Percentiles rank a stretch among this genome's conserved stretches.
phyloP scores from a whole-genome alignment of 2,888 invertebrate genomes.

The Brachyptera putata region DNA sequence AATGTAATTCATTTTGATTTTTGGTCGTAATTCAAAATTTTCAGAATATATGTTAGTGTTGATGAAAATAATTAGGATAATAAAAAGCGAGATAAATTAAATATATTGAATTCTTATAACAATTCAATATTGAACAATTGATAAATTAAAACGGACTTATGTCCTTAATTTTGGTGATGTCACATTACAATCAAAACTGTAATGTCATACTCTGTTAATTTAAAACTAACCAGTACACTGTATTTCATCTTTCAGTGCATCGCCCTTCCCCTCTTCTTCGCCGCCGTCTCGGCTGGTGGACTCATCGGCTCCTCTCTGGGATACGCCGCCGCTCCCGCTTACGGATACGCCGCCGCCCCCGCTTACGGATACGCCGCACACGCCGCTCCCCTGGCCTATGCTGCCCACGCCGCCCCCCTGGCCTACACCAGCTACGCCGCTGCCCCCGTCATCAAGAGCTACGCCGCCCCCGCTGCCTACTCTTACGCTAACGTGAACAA shows the following conservation, averaged over 20 bases:
- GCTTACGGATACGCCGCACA: conserved; percentile 34
- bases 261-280: conserved; percentile 30
- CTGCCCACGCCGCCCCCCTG: background rate
- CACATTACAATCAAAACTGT: too few relatives aligned
- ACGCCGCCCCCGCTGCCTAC: conserved; percentile 47
- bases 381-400: conserved; percentile 41
- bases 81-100: too few relatives aligned
- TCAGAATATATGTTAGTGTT: too few relatives aligned
- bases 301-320: conserved; percentile 42
- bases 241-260: conserved; percentile 16
- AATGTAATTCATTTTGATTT: too few relatives aligned
- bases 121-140: too few relatives aligned
- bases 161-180: too few relatives aligned
- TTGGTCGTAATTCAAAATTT: too few relatives aligned
- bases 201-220: too few relatives aligned
- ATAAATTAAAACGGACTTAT: too few relatives aligned
- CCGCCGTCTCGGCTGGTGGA: conserved; percentile 45
- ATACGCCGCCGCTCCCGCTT: conserved; percentile 55
- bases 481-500: conserved; percentile 22
- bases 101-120: too few relatives aligned
- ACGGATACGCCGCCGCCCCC: conserved; percentile 41
- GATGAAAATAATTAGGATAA: too few relatives aligned
- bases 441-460: conserved; percentile 1
- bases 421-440: conserved; percentile 8
- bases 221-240: background rate